Evolutionary conservation across 2,113 vertebrate species (phyloP).

Genomic region (Hystrix brachyura): DNA sequence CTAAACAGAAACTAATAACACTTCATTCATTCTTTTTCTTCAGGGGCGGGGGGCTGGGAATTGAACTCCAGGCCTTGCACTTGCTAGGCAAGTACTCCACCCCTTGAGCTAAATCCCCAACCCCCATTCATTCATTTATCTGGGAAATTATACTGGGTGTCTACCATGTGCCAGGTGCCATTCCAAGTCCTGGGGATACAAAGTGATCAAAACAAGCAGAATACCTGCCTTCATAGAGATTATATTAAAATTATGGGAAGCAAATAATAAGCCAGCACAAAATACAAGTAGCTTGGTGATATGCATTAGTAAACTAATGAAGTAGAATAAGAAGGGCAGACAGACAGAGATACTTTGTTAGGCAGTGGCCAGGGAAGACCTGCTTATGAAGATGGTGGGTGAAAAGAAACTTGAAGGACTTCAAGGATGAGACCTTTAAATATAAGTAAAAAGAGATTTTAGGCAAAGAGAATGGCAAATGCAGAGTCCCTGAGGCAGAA

Average conservation of each 20-base stretch:
- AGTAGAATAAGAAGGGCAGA: background rate
- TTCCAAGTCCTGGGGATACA: background rate
- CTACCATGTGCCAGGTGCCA: background rate
- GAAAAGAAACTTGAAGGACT: background rate
- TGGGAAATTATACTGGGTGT: background rate
- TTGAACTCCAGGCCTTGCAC: too few species aligned
- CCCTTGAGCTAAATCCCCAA: too few species aligned
- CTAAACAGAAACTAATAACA: background rate
- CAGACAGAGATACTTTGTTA: background rate
- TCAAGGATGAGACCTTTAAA: background rate
- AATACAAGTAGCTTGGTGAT: background rate
- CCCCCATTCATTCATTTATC: background rate
- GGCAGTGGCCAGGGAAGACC: background rate
- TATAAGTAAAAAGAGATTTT: background rate
- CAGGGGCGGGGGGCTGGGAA: too few species aligned
- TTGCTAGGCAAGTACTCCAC: too few species aligned
- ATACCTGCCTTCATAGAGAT: background rate
- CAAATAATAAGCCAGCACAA: background rate
- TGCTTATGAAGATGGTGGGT: background rate
- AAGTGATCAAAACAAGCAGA: background rate
- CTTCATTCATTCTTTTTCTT: background rate
- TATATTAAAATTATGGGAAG: background rate
- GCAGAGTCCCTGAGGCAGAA: background rate
- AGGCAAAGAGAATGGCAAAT: background rate
- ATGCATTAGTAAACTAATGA: background rate